Percentiles rank a stretch among this genome's conserved stretches.
Conservation (phyloP, 2,888 invertebrate species). For the Eurois occulta region DNA sequence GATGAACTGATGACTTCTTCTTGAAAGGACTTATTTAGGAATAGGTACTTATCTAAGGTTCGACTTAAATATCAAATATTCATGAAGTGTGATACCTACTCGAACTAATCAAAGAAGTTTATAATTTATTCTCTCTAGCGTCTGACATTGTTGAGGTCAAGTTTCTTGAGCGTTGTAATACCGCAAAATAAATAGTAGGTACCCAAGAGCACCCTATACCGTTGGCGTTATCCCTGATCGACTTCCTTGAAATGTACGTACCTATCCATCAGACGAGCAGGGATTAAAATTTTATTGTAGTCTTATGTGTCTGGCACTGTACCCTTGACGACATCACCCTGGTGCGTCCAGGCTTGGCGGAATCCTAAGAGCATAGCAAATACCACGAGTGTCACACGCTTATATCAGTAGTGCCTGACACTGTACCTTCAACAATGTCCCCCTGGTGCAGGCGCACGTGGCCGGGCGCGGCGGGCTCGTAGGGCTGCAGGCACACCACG, state of each 20-base stretch:
- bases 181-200: neutral
- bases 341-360: neutral
- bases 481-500: constrained; percentile 96
- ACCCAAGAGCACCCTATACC: neutral
- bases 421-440: constrained; percentile 96
- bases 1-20: constrained; percentile 15
- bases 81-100: neutral
- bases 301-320: neutral
- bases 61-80: neutral
- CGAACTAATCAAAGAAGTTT: neutral
- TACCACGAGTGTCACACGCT: neutral
- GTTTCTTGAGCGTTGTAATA: neutral
- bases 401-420: neutral
- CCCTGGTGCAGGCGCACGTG: constrained; percentile 96
- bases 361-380: neutral
- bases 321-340: neutral
- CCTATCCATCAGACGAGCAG: neutral
- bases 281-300: neutral
- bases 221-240: neutral
- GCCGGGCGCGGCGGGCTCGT: constrained; percentile 93
- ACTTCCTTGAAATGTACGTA: neutral
- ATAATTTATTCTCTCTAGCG: neutral
- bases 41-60: neutral
- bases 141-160: neutral
- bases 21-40: neutral